phyloP scores from a whole-genome alignment of 2,888 invertebrate species.

The Pemphredon lugubris region DNA sequence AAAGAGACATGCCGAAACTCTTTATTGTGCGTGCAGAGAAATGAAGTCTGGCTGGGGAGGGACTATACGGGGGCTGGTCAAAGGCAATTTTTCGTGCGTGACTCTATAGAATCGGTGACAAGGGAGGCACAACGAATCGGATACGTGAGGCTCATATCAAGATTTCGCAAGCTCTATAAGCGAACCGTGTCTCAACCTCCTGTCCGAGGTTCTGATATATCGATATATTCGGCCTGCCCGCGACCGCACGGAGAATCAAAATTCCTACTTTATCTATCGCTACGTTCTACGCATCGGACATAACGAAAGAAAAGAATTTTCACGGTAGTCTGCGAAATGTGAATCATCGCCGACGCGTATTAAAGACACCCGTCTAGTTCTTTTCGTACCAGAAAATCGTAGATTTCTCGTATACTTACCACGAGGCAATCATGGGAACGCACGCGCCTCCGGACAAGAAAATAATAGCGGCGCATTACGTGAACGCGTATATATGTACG shows the following conservation, averaged over 20 bases:
- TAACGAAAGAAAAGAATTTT: neutral
- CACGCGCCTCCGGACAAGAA: neutral
- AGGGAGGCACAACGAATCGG: neutral
- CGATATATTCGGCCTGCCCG: neutral
- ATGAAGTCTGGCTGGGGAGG: neutral
- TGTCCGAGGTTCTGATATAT: conserved; percentile 5
- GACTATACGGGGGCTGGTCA: neutral
- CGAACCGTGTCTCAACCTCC: conserved; percentile 2
- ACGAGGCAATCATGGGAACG: too few species aligned
- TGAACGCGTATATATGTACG: neutral
- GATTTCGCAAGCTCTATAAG: conserved; percentile 5
- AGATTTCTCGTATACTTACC: too few species aligned
- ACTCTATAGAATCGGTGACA: too few species aligned
- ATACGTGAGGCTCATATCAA: conserved; percentile 1
- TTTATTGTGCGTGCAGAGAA: too few species aligned
- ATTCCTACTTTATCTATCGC: conserved; percentile 1
- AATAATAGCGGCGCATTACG: neutral
- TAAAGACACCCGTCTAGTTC: too few species aligned
- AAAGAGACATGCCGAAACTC: too few species aligned
- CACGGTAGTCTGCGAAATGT: too few species aligned
- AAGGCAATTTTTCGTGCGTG: too few species aligned
- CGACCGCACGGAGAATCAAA: conserved; percentile 3
- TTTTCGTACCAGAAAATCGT: too few species aligned
- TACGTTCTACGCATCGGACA: neutral
- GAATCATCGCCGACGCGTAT: too few species aligned